Evolutionary conservation across 2,888 invertebrate species (phyloP), one percentile per base, ranked within the genome.

Genomic region (Ophion ellenae): DNA sequence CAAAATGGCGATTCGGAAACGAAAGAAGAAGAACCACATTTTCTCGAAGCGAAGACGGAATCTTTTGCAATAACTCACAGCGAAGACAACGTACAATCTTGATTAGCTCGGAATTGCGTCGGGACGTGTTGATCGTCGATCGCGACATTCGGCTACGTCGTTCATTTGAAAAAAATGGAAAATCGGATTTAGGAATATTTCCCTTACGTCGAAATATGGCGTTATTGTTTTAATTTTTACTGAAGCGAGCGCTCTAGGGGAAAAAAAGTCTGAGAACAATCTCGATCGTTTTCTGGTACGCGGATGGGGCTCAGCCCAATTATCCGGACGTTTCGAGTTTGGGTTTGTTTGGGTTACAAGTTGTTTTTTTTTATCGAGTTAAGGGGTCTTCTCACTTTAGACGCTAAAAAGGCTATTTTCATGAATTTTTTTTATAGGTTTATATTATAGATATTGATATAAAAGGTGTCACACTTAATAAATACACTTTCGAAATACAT

Each of bases 21-120:
- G 2, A 82, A 71, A 40, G 40, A 14, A 7, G 70, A 81, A 4
- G 63, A 73, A 5, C n/a, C 36, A 2, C 53, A 57, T 24, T 24
- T 77, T 64, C 24, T 75, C 2, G 70, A 74, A 11, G 57, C 86
- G 11, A 86, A 86, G 36, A 78, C 47, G 14, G 86, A 86, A 61
- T 53, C 47, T n/a, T 73, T 81, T 28, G 57, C 17, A 7, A 32
- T 45, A 14, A 5, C 63, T 2, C 59, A 59, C 1, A 66, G 2
- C 2, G 80, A 83, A 14, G 73, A 86, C 9, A 80, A 86, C 20
- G 69, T 53, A 7, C 83, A 80, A 36, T 73, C 83, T 67, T 78
- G 78, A 81, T 74, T 47, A 45, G 20, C 61, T 17, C 28, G 57
- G 40, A 59, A 2, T 47, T 28, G 24, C 4, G 2, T 36, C 28